Conservation (phyloP, 2,113 vertebrate species). For the Dasyornis broadbenti region DNA sequence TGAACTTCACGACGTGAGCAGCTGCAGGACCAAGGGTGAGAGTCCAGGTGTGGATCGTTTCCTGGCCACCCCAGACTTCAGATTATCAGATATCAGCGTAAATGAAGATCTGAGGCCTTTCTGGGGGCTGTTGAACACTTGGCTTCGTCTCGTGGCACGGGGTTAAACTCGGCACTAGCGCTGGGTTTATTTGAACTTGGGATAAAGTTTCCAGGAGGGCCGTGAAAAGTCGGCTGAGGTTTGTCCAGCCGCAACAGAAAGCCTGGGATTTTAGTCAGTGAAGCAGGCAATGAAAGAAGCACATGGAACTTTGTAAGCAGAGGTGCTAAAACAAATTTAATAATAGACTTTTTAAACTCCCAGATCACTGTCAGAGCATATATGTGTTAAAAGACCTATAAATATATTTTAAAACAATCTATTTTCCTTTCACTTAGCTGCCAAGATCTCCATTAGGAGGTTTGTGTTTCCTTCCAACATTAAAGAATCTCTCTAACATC, state of each 20-base stretch:
- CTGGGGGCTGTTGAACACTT: background rate
- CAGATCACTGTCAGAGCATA: constrained; percentile 41
- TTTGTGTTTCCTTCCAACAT: constrained; percentile 51
- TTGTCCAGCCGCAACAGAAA: background rate
- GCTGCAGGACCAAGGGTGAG: background rate
- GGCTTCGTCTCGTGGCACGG: background rate
- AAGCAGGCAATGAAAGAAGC: background rate
- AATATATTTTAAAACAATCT: constrained; percentile 52
- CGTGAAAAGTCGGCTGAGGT: background rate
- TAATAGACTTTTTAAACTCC: constrained; percentile 38
- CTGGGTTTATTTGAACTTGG: background rate
- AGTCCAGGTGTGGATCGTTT: background rate
- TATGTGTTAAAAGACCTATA: constrained; percentile 52
- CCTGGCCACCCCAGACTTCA: background rate
- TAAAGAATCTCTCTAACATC: constrained; percentile 52
- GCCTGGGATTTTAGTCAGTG: background rate
- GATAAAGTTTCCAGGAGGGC: background rate
- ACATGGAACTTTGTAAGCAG: background rate
- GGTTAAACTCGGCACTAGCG: background rate
- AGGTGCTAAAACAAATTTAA: constrained; percentile 35
- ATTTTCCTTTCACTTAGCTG: constrained; percentile 51
- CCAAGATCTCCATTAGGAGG: constrained; percentile 61
- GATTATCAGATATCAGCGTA: background rate
- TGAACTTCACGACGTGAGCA: background rate
- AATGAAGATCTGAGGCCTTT: background rate